Conservation (phyloP, 2,113 vertebrate species). For the Peucedramus taeniatus region DNA sequence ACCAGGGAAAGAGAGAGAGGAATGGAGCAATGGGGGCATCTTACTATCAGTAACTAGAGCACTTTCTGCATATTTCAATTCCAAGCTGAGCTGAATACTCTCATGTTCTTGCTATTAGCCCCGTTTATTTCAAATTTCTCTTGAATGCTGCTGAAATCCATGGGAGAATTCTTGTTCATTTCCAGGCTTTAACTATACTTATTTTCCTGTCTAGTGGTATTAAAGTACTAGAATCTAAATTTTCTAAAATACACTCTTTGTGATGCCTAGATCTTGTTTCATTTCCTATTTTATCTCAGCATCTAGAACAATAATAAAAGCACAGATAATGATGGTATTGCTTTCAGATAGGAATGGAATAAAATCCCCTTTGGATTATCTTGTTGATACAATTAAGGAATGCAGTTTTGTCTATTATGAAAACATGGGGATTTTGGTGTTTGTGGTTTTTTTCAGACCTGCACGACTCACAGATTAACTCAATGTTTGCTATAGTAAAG, state of each 20-base stretch:
- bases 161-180: neutral
- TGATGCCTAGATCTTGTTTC: neutral
- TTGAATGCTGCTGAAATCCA: neutral
- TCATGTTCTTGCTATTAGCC: accelerated
- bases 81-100: neutral
- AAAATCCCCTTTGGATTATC: neutral
- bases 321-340: neutral
- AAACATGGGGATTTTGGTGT: neutral
- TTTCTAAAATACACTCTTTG: neutral
- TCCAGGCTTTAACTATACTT: neutral
- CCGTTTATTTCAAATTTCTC: neutral
- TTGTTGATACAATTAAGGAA: neutral
- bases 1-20: neutral
- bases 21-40: neutral
- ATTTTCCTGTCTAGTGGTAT: neutral
- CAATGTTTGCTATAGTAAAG: neutral
- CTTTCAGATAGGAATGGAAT: neutral
- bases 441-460: neutral
- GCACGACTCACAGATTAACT: neutral
- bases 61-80: neutral
- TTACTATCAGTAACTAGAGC: neutral
- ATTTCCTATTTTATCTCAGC: neutral
- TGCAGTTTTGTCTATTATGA: neutral
- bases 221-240: neutral
- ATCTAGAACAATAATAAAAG: neutral